These are phyloP conservation scores for Helostoma temminkii DNA, from an alignment of 2,797 vertebrate species.

Conservation along the genomic window DNA sequence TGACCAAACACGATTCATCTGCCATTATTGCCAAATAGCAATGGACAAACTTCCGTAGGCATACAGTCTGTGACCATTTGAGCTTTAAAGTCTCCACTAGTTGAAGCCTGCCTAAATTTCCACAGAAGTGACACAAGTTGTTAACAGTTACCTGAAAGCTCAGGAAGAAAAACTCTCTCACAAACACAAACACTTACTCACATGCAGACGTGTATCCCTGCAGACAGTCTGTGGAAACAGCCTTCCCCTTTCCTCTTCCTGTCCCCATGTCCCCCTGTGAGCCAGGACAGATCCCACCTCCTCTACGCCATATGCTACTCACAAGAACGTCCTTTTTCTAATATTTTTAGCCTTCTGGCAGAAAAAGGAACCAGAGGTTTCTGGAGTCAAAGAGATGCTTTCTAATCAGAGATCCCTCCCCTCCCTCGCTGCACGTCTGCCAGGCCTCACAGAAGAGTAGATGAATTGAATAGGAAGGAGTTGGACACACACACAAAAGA, in stretches of 20 bases:
- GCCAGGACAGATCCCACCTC: constrained; percentile 49
- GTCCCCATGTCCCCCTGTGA: constrained; percentile 23
- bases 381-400: constrained; percentile 80
- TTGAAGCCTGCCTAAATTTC: constrained; percentile 30
- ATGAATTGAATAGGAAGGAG: constrained; percentile 75
- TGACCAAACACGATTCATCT: not conserved
- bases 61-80: not conserved
- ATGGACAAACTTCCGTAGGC: constrained; percentile 19
- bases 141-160: constrained; percentile 54
- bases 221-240: constrained; percentile 52
- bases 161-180: constrained; percentile 27
- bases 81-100: constrained; percentile 16
- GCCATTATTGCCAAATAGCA: not conserved
- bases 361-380: constrained; percentile 52
- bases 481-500: constrained; percentile 42
- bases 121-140: constrained; percentile 23
- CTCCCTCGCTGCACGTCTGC: constrained; percentile 54
- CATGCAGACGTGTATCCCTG: constrained; percentile 49
- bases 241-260: constrained; percentile 45
- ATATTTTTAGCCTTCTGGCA: constrained; percentile 77
- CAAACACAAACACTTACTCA: constrained; percentile 44
- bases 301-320: constrained; percentile 57
- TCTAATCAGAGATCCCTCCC: constrained; percentile 70
- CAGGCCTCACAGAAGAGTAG: constrained; percentile 77
- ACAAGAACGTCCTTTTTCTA: constrained; percentile 81